Conservation (phyloP, 2,797 vertebrate genomes). For the Philypnodon macrostomus region DNA sequence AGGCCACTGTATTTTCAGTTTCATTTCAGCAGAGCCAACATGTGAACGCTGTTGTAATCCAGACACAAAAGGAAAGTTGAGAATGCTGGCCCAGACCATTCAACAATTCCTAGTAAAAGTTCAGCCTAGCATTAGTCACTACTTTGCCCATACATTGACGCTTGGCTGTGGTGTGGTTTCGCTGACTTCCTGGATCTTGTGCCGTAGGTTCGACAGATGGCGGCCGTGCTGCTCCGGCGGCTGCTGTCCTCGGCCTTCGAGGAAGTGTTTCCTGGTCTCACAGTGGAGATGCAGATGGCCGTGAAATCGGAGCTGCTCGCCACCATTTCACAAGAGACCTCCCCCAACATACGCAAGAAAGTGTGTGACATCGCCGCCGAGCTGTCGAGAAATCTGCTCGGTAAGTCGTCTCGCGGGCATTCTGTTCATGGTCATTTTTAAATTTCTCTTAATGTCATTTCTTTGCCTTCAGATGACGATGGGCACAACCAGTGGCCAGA, state of each 20-base stretch:
- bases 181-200: too few species aligned
- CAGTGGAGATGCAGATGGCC: constrained; percentile 86
- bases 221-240: constrained; percentile 90
- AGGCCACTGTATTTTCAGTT: background rate
- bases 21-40: too few species aligned
- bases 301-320: constrained; percentile 91
- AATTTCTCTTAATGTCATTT: background rate
- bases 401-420: constrained; percentile 71
- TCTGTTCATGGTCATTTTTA: background rate
- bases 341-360: constrained; percentile 92
- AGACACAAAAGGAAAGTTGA: too few species aligned
- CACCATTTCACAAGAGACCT: constrained; percentile 88
- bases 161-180: too few species aligned
- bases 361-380: constrained; percentile 96
- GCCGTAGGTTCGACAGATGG: constrained; percentile 93
- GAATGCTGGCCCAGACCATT: too few species aligned
- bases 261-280: constrained; percentile 91
- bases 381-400: constrained; percentile 92
- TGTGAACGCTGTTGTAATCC: too few species aligned
- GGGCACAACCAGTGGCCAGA: constrained; percentile 99
- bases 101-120: too few species aligned
- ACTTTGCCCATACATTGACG: too few species aligned
- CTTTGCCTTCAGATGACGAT: constrained; percentile 86
- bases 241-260: constrained; percentile 95
- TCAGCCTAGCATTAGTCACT: too few species aligned